Evolutionary conservation across 2,888 invertebrate species (phyloP).

Genomic region (Odontothrips loti): DNA sequence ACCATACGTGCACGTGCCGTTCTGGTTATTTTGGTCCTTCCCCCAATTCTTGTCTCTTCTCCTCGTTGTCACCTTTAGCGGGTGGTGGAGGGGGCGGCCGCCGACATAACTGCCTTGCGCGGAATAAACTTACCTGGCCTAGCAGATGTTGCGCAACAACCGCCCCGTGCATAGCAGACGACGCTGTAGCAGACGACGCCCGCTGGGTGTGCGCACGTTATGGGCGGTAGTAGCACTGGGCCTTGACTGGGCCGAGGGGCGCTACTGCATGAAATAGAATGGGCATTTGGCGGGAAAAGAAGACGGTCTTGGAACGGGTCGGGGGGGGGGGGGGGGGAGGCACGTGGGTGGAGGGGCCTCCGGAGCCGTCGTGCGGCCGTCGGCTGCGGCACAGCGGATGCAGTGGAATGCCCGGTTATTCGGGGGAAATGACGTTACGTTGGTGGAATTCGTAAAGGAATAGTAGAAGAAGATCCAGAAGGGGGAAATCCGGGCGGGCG

Average conservation of each 20-base stretch:
- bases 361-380: no score
- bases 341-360: background rate
- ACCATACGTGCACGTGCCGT: no score
- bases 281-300: background rate
- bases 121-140: no score
- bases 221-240: no score
- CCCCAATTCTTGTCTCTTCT: background rate
- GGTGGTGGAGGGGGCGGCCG: no score
- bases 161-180: background rate
- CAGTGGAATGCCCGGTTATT: slow-evolving; percentile 8
- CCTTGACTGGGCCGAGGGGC: no score
- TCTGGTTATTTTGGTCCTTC: background rate
- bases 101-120: no score
- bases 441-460: background rate
- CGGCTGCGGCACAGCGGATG: background rate
- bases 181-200: background rate
- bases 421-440: slow-evolving; percentile 17
- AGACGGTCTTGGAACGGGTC: background rate
- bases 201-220: no score
- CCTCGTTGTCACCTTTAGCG: background rate
- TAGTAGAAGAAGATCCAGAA: no score
- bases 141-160: no score
- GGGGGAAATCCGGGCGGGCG: background rate
- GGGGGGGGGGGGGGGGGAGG: background rate
- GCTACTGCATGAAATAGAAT: no score